Evolutionary conservation across 2,797 vertebrate species (phyloP).

Genomic region (Macropus fuliginosus): DNA sequence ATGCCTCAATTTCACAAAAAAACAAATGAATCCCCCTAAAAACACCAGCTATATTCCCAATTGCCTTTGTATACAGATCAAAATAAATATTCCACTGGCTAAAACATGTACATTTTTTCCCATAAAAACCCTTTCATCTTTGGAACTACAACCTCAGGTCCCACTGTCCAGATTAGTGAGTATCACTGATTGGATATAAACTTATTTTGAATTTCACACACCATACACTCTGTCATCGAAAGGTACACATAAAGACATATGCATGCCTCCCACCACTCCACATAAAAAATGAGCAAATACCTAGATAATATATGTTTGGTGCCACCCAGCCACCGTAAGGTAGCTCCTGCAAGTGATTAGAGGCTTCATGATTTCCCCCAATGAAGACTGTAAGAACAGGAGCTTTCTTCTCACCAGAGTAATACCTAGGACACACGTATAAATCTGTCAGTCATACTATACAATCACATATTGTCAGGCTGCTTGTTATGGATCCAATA

Average conservation of each 20-base stretch:
- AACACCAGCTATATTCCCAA: background rate
- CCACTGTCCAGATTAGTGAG: conserved; percentile 48
- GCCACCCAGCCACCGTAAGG: conserved; percentile 98
- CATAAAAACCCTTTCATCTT: conserved; percentile 16
- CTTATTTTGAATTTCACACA: background rate
- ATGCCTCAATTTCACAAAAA: background rate
- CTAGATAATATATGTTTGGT: conserved; percentile 98
- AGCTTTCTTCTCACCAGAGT: conserved; percentile 97
- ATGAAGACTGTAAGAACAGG: conserved; percentile 97
- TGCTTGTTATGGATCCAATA: background rate
- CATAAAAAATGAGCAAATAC: conserved; percentile 81
- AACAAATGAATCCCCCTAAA: background rate
- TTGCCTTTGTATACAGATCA: background rate
- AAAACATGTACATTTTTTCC: conserved; percentile 4
- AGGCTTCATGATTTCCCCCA: conserved; percentile 98
- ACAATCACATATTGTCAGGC: background rate
- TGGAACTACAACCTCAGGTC: conserved; percentile 34
- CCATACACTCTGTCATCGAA: background rate
- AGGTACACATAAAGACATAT: conserved; percentile 20
- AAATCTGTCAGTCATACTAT: conserved; percentile 32
- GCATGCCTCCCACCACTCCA: conserved; percentile 5
- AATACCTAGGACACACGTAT: conserved; percentile 88
- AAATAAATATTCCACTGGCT: background rate
- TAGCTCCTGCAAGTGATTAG: conserved; percentile 97
- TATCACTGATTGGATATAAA: background rate